Evolutionary conservation across 2,888 invertebrate genomes (phyloP).

Genomic region (Achlya flavicornis): DNA sequence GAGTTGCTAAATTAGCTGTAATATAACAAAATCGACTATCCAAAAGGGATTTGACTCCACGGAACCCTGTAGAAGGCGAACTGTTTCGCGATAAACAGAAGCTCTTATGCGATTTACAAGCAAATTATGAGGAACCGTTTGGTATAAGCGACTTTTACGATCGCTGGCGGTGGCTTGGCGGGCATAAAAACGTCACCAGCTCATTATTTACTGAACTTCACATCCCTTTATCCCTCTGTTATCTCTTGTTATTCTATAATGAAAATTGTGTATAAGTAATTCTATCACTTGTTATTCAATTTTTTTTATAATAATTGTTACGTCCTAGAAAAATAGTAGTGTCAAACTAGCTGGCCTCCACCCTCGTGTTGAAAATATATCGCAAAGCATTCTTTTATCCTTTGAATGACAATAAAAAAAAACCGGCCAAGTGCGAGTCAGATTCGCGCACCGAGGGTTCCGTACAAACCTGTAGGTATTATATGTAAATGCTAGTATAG

Average conservation of each 20-base stretch:
- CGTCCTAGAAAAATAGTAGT: no score
- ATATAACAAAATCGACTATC: no score
- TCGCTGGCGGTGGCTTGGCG: neutral
- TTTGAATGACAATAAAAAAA: no score
- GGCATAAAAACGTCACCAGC: constrained; percentile 3
- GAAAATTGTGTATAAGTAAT: neutral
- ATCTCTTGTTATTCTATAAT: neutral
- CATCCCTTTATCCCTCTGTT: neutral
- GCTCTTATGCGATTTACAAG: constrained; percentile 23
- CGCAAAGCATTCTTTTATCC: no score
- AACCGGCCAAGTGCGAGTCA: no score
- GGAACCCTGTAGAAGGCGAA: constrained; percentile 17
- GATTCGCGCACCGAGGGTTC: no score
- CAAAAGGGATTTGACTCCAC: neutral
- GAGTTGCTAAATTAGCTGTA: no score
- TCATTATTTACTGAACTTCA: neutral
- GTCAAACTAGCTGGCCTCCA: no score
- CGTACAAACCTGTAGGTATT: no score
- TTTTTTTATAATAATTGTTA: no score
- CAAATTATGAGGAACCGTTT: constrained; percentile 22
- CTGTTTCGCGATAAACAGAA: constrained; percentile 6
- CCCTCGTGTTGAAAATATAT: no score
- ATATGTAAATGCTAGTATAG: no score
- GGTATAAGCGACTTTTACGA: constrained; percentile 5
- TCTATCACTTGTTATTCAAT: neutral